These are phyloP conservation scores for Triops longicaudatus DNA, from an alignment of 1,140 invertebrate genomes.

Conservation along the genomic window DNA sequence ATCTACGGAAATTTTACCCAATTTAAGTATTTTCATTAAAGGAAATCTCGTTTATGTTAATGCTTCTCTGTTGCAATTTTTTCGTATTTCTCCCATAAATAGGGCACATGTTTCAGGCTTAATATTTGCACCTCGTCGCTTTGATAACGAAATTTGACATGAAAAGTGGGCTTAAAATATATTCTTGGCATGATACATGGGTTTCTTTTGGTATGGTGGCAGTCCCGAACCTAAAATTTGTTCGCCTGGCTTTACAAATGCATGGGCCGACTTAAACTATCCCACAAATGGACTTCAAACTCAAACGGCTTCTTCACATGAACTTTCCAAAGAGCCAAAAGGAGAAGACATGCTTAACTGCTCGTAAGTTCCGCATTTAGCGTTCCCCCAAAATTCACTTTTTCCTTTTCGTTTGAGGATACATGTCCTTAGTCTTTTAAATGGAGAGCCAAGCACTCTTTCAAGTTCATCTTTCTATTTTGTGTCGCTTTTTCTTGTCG, in stretches of 20 bases:
- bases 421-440: not conserved
- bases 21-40: no score
- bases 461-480: not conserved
- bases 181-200: not conserved
- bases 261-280: not conserved
- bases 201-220: not conserved
- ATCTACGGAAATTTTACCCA: no score
- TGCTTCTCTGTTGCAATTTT: no score
- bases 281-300: not conserved
- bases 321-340: not conserved
- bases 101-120: no score
- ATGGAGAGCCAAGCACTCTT: not conserved
- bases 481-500: not conserved
- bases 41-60: no score
- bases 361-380: not conserved
- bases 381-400: not conserved
- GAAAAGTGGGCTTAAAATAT: no score
- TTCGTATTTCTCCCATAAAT: no score
- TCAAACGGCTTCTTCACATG: not conserved
- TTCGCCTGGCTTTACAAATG: not conserved
- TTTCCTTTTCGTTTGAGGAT: no score
- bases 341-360: not conserved
- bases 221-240: not conserved
- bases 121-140: no score
- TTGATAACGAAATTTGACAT: no score